Base-by-base conservation (phyloP, 1,140 invertebrate species). In the Triops cancriformis region DNA sequence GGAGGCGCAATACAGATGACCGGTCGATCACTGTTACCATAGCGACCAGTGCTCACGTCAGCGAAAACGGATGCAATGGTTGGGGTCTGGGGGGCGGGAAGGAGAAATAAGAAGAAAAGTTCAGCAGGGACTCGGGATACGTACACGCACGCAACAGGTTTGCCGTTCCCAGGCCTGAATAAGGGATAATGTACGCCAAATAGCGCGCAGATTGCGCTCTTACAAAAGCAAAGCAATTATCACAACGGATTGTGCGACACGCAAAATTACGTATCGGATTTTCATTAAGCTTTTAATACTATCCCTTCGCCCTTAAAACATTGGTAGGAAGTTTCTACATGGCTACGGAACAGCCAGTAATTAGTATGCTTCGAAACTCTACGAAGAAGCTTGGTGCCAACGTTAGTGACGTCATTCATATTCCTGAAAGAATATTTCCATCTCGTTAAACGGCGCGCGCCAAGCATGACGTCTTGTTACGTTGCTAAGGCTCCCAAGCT, bases 1-100 rank as follows among this genome's bases (percentile, higher is more conserved):
- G 51, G 51, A 64, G 51, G 51, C 51, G 51, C 51, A 64, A 64
- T 64, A 64, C 51, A 64, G 51, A 64, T 64, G 14, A 64, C 51
- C 51, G 51, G 51, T 64, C 51, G 51, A 64, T 64, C 51, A 64
- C 51, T 64, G 51, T 64, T 64, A 23, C 51, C 23, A 64, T 64
- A 14, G 51, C 23, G 51, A 64, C 51, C 51, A 64, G 51, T 23
- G 51, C 51, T 23, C 14, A 64, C 51, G 51, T 64, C 51, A 64
- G 51, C 51, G 51, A 64, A 64, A 64, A 14, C 51, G 51, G 51
- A 64, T 64, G 51, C 51, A 64, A 64, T 64, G 51, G 31, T 37
- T 37, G 2, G 7, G 31, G 31, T 37, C 31, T 37, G 31, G 7
- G 31, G 31, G 31, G 31, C 7, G 31, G 31, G 51, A 64, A 64